These are phyloP conservation scores for Meiosimyza platycephala DNA, from an alignment of 2,888 invertebrate species.

Conservation along the genomic window DNA sequence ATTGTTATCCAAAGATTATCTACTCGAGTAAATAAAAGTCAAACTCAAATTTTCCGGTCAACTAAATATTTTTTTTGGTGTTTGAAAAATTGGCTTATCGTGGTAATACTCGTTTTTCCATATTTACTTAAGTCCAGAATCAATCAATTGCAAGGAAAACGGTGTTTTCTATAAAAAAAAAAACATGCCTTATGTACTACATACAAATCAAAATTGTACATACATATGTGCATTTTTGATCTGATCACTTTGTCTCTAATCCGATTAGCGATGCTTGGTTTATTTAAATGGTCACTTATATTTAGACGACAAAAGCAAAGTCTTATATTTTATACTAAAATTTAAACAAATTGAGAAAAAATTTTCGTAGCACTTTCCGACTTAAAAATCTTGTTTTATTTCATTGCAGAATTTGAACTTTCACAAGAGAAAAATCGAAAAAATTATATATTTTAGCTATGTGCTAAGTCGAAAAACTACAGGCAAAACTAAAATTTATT, in stretches of 20 bases:
- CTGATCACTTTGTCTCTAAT: constrained; percentile 15
- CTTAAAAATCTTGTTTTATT: no score
- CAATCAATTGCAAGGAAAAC: constrained; percentile 15
- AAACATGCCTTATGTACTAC: not conserved
- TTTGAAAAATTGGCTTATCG: constrained; percentile 41
- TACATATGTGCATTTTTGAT: not conserved
- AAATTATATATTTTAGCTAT: no score
- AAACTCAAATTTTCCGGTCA: constrained; percentile 37
- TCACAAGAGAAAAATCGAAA: no score
- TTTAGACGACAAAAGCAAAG: no score
- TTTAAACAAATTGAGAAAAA: no score
- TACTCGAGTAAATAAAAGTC: constrained; percentile 52
- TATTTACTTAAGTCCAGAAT: constrained; percentile 31
- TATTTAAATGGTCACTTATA: no score
- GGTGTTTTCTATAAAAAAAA: not conserved
- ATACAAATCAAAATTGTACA: no score
- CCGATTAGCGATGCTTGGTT: not conserved
- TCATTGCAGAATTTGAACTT: no score
- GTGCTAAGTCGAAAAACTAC: no score
- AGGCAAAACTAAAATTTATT: no score
- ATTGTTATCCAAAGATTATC: constrained; percentile 49
- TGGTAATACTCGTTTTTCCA: constrained; percentile 38
- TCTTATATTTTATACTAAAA: no score
- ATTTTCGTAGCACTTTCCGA: no score
- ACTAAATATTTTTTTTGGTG: not conserved